Evolutionary conservation across 1,140 invertebrate genomes (phyloP).

Genomic region (Acromyrmex echinatior): DNA sequence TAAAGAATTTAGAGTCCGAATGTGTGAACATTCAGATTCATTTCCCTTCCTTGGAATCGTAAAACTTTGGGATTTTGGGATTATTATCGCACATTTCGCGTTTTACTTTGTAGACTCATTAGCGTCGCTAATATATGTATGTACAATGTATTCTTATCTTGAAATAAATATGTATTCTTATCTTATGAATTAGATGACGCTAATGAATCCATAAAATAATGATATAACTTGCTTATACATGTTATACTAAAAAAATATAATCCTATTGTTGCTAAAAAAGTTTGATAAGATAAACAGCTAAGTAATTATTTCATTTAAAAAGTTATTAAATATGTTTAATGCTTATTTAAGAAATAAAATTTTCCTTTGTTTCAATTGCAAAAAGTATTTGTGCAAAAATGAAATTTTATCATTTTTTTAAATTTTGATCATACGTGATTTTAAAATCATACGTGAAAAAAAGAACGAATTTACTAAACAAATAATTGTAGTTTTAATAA

Average conservation of each 20-base stretch:
- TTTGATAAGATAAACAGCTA: not conserved
- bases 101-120: not conserved
- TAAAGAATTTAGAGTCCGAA: no score
- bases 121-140: not conserved
- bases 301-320: not conserved
- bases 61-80: not conserved
- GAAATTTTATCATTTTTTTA: not conserved
- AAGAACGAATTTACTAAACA: not conserved
- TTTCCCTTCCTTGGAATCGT: not conserved
- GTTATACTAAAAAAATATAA: not conserved
- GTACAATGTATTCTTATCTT: not conserved
- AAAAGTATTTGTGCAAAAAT: not conserved
- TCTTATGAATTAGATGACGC: not conserved
- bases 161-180: not conserved
- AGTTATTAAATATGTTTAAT: not conserved
- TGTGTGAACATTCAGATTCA: no score
- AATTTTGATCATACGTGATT: not conserved
- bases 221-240: not conserved
- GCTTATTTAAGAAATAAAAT: not conserved
- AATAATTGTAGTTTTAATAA: conserved; percentile 5
- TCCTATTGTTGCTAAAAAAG: not conserved
- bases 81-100: not conserved
- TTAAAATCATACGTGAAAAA: not conserved
- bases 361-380: not conserved
- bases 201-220: not conserved